Evolutionary conservation across 1,140 invertebrate genomes (phyloP).

Genomic region (Listronotus oregonensis): DNA sequence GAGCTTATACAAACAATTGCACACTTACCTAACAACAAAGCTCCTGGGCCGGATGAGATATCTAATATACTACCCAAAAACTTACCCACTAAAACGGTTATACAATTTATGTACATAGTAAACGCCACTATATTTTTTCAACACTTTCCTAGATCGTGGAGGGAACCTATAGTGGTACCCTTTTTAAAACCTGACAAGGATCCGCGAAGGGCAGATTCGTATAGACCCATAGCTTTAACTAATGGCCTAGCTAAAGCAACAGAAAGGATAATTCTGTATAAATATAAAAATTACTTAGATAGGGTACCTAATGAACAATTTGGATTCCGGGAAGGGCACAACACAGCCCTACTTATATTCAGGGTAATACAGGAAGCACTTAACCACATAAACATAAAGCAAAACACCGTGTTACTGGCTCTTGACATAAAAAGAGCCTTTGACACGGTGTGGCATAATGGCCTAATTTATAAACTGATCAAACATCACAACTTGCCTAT

Average conservation of each 20-base stretch:
- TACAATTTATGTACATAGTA: slow-evolving; percentile 39
- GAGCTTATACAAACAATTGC: neutral
- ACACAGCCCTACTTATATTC: slow-evolving; percentile 29
- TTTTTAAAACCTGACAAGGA: slow-evolving; percentile 51
- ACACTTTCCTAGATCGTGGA: slow-evolving; percentile 49
- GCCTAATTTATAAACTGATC: slow-evolving; percentile 47
- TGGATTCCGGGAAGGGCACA: slow-evolving; percentile 23
- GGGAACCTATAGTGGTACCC: slow-evolving; percentile 45
- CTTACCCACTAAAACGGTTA: slow-evolving; percentile 34
- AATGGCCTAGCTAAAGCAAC: slow-evolving; percentile 46
- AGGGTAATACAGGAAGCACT: slow-evolving; percentile 7
- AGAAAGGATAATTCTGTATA: slow-evolving; percentile 45
- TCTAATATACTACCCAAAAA: slow-evolving; percentile 42
- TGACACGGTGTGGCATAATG: slow-evolving; percentile 50
- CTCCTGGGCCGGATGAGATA: slow-evolving; percentile 48
- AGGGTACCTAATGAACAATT: slow-evolving; percentile 46
- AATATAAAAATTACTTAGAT: neutral
- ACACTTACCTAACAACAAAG: slow-evolving; percentile 35
- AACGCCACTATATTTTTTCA: slow-evolving; percentile 42
- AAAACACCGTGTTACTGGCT: slow-evolving; percentile 40
- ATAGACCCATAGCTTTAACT: slow-evolving; percentile 53
- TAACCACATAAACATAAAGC: slow-evolving; percentile 7
- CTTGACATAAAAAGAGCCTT: slow-evolving; percentile 52
- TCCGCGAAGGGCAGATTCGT: slow-evolving; percentile 34
- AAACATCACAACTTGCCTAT: slow-evolving; percentile 16